phyloP scores from a whole-genome alignment of 2,797 vertebrate species.

The Hydrophis major region DNA sequence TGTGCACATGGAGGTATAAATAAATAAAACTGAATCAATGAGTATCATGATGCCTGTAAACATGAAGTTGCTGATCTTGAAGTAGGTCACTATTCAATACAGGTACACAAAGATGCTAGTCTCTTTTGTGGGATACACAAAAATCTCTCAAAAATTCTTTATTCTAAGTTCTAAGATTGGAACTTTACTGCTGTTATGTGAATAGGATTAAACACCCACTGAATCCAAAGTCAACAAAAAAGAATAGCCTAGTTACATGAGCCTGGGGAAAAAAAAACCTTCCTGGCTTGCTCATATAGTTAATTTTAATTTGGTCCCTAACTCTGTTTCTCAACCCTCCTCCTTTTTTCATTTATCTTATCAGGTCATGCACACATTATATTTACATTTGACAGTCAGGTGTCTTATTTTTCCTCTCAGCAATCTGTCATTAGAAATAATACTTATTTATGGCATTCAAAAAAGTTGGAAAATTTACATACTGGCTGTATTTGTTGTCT shows the following conservation, averaged over 20 bases:
- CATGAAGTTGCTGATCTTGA: neutral
- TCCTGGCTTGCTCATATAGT: neutral
- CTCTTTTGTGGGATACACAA: neutral
- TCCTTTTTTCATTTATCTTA: neutral
- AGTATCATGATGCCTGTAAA: neutral
- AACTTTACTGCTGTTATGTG: neutral
- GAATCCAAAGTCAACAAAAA: neutral
- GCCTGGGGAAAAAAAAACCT: neutral
- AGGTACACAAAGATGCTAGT: neutral
- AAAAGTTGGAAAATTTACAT: conserved; percentile 56
- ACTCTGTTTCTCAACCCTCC: neutral
- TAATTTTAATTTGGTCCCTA: neutral
- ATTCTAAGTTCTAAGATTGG: neutral
- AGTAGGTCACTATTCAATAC: neutral
- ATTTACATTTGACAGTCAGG: neutral
- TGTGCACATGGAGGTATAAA: neutral
- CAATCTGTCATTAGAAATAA: neutral
- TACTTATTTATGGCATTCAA: neutral
- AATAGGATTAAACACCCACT: neutral
- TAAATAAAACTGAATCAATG: neutral
- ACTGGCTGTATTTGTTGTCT: conserved; percentile 94
- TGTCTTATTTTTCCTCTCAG: neutral
- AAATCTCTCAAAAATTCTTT: neutral
- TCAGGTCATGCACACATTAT: neutral
- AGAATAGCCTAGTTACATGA: neutral